Evolutionary conservation across 2,888 invertebrate genomes (phyloP).

Genomic region (Latrodectus hesperus): DNA sequence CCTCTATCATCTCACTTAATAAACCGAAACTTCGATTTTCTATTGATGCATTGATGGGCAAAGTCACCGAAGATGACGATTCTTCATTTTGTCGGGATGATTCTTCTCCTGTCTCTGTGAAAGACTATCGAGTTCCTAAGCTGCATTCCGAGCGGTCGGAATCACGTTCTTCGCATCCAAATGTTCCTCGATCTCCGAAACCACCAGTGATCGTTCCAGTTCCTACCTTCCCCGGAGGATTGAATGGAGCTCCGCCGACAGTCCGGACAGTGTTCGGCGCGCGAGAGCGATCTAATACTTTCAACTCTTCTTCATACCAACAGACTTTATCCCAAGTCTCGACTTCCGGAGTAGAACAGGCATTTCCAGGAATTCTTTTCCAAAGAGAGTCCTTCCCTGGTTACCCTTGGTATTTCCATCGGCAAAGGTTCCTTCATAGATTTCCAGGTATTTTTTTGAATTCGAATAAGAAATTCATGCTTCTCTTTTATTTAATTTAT

Average conservation of each 20-base stretch:
- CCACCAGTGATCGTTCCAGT: constrained; percentile 35
- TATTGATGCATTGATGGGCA: constrained; percentile 53
- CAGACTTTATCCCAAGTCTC: constrained; percentile 10
- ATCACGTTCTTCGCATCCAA: background rate
- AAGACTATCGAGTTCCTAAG: constrained; percentile 28
- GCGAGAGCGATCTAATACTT: constrained; percentile 6
- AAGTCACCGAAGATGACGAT: constrained; percentile 2
- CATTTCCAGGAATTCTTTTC: constrained; percentile 23
- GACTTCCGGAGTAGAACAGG: constrained; percentile 3
- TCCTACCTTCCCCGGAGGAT: constrained; percentile 39
- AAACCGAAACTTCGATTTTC: constrained; percentile 51
- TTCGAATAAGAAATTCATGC: background rate
- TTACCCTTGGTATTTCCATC: constrained; percentile 35
- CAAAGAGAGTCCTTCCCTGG: constrained; percentile 12
- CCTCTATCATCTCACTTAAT: constrained; percentile 16
- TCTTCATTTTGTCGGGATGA: background rate
- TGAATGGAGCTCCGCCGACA: background rate
- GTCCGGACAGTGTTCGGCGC: background rate
- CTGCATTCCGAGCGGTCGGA: background rate
- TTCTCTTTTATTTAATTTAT: background rate
- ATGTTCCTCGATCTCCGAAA: constrained; percentile 4
- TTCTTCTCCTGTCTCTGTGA: constrained; percentile 16
- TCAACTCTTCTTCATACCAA: constrained; percentile 2
- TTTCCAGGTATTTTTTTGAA: constrained; percentile 7
- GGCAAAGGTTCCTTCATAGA: constrained; percentile 33